These are phyloP conservation scores for Thysanoteuthis rhombus DNA, from an alignment of 2,888 invertebrate genomes.

Conservation along the genomic window DNA sequence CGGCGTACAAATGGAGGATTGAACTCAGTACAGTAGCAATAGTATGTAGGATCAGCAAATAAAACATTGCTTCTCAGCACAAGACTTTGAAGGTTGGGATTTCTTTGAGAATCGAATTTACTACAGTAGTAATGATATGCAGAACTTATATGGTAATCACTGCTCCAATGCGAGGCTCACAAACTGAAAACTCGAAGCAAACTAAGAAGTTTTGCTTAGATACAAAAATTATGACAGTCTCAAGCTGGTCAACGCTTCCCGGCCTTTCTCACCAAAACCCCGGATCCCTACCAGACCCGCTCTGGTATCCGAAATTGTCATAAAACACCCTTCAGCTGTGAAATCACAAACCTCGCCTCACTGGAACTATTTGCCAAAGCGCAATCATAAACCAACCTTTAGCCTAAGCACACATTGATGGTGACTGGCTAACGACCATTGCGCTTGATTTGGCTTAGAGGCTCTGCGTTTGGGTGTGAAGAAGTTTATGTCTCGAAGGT, in stretches of 20 bases:
- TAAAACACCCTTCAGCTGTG: background rate
- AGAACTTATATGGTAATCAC: too few relatives aligned
- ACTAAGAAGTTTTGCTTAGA: background rate
- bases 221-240: background rate
- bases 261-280: background rate
- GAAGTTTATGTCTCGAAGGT: background rate
- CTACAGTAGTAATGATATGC: too few relatives aligned
- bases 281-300: background rate
- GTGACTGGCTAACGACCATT: background rate
- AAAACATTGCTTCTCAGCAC: too few relatives aligned
- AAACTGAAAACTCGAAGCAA: background rate
- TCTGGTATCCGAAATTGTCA: background rate
- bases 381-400: background rate
- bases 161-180: background rate
- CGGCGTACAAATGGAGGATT: too few relatives aligned
- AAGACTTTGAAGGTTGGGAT: too few relatives aligned
- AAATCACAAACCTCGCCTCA: background rate
- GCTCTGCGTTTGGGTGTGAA: background rate
- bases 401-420: background rate
- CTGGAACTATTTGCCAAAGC: background rate
- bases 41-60: too few relatives aligned
- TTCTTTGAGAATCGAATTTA: too few relatives aligned
- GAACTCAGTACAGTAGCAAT: too few relatives aligned
- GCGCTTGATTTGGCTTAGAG: background rate
- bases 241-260: background rate